Conservation (phyloP, 2,888 invertebrate genomes). For the Cheilosia impressa region DNA sequence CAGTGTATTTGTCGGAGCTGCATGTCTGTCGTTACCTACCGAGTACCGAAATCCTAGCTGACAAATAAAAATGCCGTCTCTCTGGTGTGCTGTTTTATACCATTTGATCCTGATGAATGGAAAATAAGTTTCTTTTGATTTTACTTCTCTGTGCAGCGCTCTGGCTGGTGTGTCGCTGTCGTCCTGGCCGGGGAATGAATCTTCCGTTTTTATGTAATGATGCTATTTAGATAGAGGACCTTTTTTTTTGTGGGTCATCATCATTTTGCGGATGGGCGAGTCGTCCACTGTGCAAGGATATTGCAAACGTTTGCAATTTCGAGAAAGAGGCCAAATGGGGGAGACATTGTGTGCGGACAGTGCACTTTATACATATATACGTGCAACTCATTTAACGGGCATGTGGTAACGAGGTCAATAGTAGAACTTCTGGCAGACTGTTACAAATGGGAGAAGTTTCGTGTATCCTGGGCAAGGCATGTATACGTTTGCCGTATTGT, state of each 20-base stretch:
- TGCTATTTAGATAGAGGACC: constrained; percentile 68
- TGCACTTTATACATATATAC: constrained; percentile 49
- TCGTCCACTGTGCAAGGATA: constrained; percentile 47
- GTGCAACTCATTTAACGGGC: constrained; percentile 65
- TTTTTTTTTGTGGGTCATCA: constrained; percentile 73
- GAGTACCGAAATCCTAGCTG: constrained; percentile 55
- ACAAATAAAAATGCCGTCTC: constrained; percentile 61
- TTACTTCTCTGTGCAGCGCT: background rate
- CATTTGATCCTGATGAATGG: constrained; percentile 70
- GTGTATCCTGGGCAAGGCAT: background rate
- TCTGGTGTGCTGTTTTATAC: constrained; percentile 41
- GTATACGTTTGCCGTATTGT: background rate
- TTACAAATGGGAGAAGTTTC: constrained; percentile 45
- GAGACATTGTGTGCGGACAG: constrained; percentile 27
- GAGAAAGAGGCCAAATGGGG: constrained; percentile 50
- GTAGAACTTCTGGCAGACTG: constrained; percentile 42
- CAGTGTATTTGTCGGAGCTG: constrained; percentile 42
- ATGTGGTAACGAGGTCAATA: constrained; percentile 69
- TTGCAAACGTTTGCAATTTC: constrained; percentile 60
- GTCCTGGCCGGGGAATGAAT: constrained; percentile 59
- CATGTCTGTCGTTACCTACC: constrained; percentile 40
- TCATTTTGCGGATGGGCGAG: constrained; percentile 3
- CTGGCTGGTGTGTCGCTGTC: constrained; percentile 6
- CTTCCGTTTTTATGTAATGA: constrained; percentile 68
- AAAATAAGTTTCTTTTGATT: constrained; percentile 60